Evolutionary conservation across 64 coral and sea anemone species (phyloP), one percentile per base, ranked within the genome.

Genomic region (Stylophora pistillata): DNA sequence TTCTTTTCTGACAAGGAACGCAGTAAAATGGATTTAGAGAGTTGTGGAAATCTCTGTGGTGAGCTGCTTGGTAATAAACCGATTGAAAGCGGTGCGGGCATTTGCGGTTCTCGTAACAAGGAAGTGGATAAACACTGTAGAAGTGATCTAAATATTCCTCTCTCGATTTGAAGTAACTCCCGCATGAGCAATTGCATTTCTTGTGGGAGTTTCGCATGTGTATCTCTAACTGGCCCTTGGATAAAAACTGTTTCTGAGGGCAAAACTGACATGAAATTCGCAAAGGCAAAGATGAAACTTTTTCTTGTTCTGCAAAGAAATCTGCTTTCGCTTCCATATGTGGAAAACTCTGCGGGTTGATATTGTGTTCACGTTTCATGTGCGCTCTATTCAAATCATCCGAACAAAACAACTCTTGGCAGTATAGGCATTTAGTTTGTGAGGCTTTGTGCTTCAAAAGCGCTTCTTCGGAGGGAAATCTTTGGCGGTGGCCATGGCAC

Each of bases 181-280:
- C 97, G 32, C 97, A 99, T 15, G 93, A 92, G 27, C 97, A 99
- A 25, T 99, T 99, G 30, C 97, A 99, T 86, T 99, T 99, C 74
- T 99, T 99, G 66, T 99, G 97, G 9, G 90, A 93, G 63, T 95
- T 92, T 73, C 90, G 90, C 97, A 99, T 99, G 55, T 99, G 97
- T 33, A 95, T 95, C 59, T 99, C 97, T 58, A 84, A 87, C 64
- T 99, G 97, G 21, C 93, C 87, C 34, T 55, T 27, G 5, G 90
- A 90, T 10, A 91, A 66, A 91, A 99, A 99, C 58, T 85, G 69
- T 73, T 93, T 99, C 15, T 85, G 81, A 1, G 97, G 93, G 57
- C 97, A 99, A 86, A 99, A 99, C 70, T 99, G 74, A 21, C 97
- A 99, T 12, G 58, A 64, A 20, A 94, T 80, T 26, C 41, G 14